Conservation (phyloP, 2,113 vertebrate species). For the Takifugu bimaculatus region DNA sequence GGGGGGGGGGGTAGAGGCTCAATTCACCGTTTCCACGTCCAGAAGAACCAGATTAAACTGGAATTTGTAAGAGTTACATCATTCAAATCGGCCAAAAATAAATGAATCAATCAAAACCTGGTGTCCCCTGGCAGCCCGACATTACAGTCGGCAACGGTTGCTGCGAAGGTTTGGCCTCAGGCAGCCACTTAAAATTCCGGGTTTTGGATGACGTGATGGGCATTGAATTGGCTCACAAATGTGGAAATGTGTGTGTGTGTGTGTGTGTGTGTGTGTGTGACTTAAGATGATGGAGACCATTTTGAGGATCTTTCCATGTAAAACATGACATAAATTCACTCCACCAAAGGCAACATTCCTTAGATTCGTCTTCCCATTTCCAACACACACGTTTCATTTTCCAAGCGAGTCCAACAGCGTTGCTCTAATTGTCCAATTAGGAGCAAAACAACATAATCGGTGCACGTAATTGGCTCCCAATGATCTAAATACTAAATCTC, state of each 20-base stretch:
- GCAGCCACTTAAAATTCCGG: conserved; percentile 42
- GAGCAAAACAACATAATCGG: background rate
- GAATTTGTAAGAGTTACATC: background rate
- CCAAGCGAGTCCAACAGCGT: background rate
- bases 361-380: no score
- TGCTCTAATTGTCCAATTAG: conserved; percentile 5
- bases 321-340: no score
- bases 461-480: background rate
- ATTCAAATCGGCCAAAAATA: background rate
- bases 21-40: no score
- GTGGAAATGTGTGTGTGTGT: background rate
- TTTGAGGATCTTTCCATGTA: no score
- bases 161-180: conserved; percentile 39
- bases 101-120: background rate
- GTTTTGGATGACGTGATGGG: conserved; percentile 22
- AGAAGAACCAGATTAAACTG: no score
- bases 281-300: no score
- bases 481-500: background rate
- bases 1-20: no score
- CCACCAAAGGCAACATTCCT: no score
- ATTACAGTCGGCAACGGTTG: conserved; percentile 22
- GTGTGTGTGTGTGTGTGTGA: no score
- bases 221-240: conserved; percentile 19
- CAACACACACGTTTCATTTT: no score
- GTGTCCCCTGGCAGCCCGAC: conserved; percentile 14